Conservation (phyloP, 2,797 vertebrate genomes). For the Alectoris magna region DNA sequence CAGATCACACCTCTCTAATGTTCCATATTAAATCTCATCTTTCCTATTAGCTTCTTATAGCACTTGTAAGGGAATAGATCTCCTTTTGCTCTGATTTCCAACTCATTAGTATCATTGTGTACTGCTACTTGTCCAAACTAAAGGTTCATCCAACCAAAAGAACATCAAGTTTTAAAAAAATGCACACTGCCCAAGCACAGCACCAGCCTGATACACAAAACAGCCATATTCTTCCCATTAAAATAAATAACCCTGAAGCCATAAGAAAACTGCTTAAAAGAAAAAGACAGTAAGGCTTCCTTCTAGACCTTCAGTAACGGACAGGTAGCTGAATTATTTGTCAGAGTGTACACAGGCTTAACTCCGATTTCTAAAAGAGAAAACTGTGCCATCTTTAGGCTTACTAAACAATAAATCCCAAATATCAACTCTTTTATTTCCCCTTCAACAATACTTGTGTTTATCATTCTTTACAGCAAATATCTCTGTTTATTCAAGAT, state of each 20-base stretch:
- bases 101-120: not conserved
- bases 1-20: not conserved
- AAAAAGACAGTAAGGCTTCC: not conserved
- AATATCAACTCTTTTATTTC: not conserved
- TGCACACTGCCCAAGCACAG: not conserved
- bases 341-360: not conserved
- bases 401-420: not conserved
- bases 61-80: not conserved
- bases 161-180: not conserved
- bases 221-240: not conserved
- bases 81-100: not conserved
- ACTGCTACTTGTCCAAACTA: not conserved
- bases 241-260: not conserved
- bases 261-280: not conserved
- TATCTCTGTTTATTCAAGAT: not conserved
- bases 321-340: not conserved
- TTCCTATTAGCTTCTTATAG: not conserved
- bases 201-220: not conserved
- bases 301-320: not conserved
- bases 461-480: not conserved
- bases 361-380: not conserved
- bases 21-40: not conserved
- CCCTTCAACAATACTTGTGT: not conserved
- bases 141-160: not conserved
- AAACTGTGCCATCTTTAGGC: not conserved